Conservation (phyloP, 2,888 invertebrate genomes). For the Erebia epiphron region DNA sequence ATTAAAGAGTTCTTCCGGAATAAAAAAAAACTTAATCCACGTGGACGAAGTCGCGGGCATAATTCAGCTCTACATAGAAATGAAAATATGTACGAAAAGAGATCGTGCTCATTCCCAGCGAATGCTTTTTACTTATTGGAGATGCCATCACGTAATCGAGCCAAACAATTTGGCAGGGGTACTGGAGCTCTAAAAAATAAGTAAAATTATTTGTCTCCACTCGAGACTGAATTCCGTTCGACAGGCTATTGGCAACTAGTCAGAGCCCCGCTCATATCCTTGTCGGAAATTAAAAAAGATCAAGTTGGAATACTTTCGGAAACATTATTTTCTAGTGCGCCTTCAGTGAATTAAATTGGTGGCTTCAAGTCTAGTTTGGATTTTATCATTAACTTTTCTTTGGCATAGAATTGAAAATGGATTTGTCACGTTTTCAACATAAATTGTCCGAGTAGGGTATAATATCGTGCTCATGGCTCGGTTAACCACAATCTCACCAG, state of each 20-base stretch:
- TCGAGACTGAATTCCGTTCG: slow-evolving; percentile 26
- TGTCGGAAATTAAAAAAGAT: slow-evolving; percentile 34
- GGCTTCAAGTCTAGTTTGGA: not conserved
- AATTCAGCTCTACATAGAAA: not conserved
- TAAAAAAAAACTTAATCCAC: not conserved
- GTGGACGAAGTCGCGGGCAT: not conserved
- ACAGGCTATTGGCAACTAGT: slow-evolving; percentile 35
- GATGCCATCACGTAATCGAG: slow-evolving; percentile 23
- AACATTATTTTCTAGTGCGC: slow-evolving; percentile 29
- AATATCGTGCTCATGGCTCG: too few relatives aligned
- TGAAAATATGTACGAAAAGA: not conserved
- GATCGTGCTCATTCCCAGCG: slow-evolving; percentile 13
- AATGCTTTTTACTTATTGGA: slow-evolving; percentile 19
- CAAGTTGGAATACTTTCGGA: slow-evolving; percentile 24
- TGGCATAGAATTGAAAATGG: not conserved
- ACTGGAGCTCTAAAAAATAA: slow-evolving; percentile 21
- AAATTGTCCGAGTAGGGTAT: not conserved
- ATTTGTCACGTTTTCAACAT: not conserved
- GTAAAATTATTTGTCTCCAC: slow-evolving; percentile 30
- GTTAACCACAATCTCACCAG: too few relatives aligned
- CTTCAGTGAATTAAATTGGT: slow-evolving; percentile 13
- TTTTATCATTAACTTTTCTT: not conserved
- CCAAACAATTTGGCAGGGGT: slow-evolving; percentile 32
- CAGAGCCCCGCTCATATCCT: slow-evolving; percentile 25
- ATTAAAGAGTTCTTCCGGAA: too few relatives aligned